Conservation (phyloP, 2,888 invertebrate genomes). For the Xestia c-nigrum region DNA sequence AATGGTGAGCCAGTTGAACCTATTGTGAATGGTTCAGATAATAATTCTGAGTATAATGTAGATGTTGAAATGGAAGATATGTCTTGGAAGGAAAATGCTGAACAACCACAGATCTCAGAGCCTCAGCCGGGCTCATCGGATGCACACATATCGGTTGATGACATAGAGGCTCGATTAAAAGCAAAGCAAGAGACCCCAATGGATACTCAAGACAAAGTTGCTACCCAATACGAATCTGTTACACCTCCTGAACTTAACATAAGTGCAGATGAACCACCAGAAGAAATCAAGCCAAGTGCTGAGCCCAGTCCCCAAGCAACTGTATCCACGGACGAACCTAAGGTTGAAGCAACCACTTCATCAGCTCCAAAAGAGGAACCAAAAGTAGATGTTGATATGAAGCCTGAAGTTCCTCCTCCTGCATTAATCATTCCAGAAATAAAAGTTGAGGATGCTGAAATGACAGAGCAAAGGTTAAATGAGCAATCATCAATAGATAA, state of each 20-base stretch:
- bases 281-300: conserved; percentile 68
- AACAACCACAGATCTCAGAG: conserved; percentile 77
- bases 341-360: conserved; percentile 64
- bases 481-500: conserved; percentile 74
- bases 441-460: conserved; percentile 86
- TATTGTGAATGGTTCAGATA: conserved; percentile 91
- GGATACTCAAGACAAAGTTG: conserved; percentile 78
- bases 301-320: conserved; percentile 62
- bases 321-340: conserved; percentile 65
- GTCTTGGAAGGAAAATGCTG: conserved; percentile 86
- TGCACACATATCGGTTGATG: conserved; percentile 83
- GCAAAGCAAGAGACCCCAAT: conserved; percentile 85
- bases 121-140: conserved; percentile 87
- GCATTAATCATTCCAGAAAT: conserved; percentile 84
- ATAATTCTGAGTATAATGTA: conserved; percentile 89
- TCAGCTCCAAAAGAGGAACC: conserved; percentile 63
- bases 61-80: conserved; percentile 90
- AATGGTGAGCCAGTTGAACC: conserved; percentile 92
- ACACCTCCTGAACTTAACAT: conserved; percentile 81
- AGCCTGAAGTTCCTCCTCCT: conserved; percentile 68
- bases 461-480: conserved; percentile 82
- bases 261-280: conserved; percentile 70
- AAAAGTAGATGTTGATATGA: conserved; percentile 79
- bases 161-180: conserved; percentile 84
- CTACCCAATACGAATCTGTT: conserved; percentile 79